Conservation (phyloP, 2,113 vertebrate species). For the Xiphophorus maculatus region DNA sequence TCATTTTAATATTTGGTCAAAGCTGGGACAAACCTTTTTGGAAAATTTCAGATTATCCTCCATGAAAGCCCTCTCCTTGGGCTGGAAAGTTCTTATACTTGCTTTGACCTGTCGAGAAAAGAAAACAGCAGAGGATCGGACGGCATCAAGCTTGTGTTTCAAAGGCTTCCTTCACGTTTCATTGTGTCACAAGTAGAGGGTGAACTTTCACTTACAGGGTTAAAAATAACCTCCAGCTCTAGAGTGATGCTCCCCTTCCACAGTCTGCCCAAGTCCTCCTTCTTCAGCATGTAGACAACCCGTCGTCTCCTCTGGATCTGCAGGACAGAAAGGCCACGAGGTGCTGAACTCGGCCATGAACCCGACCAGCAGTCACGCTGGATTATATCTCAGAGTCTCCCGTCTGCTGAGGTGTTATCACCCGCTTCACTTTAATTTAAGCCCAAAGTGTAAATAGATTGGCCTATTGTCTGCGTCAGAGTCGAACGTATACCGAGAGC, state of each 20-base stretch:
- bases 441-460: constrained; percentile 56
- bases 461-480: constrained; percentile 25
- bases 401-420: constrained; percentile 25
- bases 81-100: constrained; percentile 88
- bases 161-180: constrained; percentile 1
- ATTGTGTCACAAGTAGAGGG: constrained; percentile 18
- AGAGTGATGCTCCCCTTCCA: constrained; percentile 91
- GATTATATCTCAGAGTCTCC: constrained; percentile 59
- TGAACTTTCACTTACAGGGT: constrained; percentile 86
- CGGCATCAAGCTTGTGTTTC: constrained; percentile 30
- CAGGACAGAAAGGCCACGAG: constrained; percentile 61
- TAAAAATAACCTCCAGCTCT: constrained; percentile 94
- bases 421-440: constrained; percentile 67
- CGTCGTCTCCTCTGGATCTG: constrained; percentile 89
- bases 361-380: constrained; percentile 61
- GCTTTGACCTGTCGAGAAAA: constrained; percentile 85
- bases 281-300: constrained; percentile 86
- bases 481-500: constrained; percentile 84
- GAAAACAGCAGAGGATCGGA: constrained; percentile 11
- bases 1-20: neutral
- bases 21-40: constrained; percentile 87
- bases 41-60: constrained; percentile 95
- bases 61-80: constrained; percentile 84
- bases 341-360: constrained; percentile 54
- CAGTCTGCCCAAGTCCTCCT: constrained; percentile 88